Evolutionary conservation across 2,797 vertebrate species (phyloP).

Genomic region (Carduelis carduelis): DNA sequence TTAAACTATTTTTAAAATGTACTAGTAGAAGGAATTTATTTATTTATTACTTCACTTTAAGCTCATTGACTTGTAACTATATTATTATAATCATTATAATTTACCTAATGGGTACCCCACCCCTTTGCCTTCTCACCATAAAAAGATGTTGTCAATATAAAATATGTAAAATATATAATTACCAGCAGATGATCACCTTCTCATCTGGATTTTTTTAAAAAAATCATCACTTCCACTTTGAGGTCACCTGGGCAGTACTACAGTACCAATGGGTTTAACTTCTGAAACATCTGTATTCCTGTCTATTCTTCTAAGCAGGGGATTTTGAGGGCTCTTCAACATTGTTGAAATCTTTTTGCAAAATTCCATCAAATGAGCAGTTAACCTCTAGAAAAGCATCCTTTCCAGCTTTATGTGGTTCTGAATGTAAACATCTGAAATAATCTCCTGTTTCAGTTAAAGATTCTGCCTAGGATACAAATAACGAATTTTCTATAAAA

Average conservation of each 20-base stretch:
- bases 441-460: background rate
- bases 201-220: background rate
- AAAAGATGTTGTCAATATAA: background rate
- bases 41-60: background rate
- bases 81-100: background rate
- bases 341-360: background rate
- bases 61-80: background rate
- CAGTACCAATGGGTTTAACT: background rate
- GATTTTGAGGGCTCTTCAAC: background rate
- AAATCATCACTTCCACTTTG: background rate
- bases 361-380: background rate
- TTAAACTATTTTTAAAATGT: background rate
- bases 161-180: background rate
- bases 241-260: background rate
- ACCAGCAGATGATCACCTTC: background rate
- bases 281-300: background rate
- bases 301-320: background rate
- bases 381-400: background rate
- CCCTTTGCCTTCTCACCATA: fast-evolving
- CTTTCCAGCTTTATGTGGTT: background rate
- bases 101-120: background rate
- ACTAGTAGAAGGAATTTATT: background rate
- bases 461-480: background rate
- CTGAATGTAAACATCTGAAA: background rate
- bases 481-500: background rate